phyloP scores from a whole-genome alignment of 2,888 invertebrate genomes.

The Heliconius charithonia region DNA sequence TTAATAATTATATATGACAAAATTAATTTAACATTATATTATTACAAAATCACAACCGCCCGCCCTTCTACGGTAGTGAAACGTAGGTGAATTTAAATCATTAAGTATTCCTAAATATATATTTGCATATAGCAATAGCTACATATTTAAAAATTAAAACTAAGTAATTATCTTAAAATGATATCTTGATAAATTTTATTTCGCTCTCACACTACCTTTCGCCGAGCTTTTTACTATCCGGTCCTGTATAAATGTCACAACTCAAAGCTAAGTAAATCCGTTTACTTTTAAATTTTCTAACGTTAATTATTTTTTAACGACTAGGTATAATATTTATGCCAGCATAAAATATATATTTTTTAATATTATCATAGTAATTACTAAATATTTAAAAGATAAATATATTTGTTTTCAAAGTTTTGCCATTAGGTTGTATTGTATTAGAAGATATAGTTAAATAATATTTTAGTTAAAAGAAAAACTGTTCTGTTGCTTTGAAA shows the following conservation, averaged over 20 bases:
- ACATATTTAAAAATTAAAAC: slow-evolving; percentile 9
- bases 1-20: neutral
- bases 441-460: neutral
- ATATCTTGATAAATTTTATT: slow-evolving; percentile 51
- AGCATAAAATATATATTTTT: neutral
- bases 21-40: too few species aligned
- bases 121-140: neutral
- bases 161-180: slow-evolving; percentile 43
- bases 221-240: slow-evolving; percentile 36
- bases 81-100: neutral
- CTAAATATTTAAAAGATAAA: neutral
- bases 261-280: slow-evolving; percentile 28
- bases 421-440: neutral
- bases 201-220: slow-evolving; percentile 49
- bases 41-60: too few species aligned
- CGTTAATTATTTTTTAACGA: slow-evolving; percentile 9
- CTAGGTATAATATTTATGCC: neutral
- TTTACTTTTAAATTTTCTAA: slow-evolving; percentile 11
- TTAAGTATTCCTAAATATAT: neutral
- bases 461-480: neutral
- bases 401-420: neutral
- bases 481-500: neutral
- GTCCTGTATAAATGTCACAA: neutral
- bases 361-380: neutral
- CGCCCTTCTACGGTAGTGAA: neutral